Conservation (phyloP, 2,888 invertebrate genomes). For the Schizotus pectinicornis region DNA sequence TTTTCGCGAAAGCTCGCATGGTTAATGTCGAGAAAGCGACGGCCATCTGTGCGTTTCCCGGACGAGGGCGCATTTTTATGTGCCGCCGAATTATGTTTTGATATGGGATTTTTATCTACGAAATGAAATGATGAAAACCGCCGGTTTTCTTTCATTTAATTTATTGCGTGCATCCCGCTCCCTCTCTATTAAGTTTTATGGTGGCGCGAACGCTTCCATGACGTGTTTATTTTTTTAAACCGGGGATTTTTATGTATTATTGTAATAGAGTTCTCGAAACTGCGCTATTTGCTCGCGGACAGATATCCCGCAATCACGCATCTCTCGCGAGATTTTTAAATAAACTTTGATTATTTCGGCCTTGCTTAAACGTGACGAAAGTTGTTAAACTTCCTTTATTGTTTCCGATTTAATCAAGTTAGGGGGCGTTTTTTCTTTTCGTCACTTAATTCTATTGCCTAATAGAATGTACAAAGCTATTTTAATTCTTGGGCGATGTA, state of each 20-base stretch:
- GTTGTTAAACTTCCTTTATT: conserved; percentile 47
- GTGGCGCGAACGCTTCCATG: conserved; percentile 4
- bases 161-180: conserved; percentile 14
- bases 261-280: conserved; percentile 43
- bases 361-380: conserved; percentile 43
- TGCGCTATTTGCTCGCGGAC: conserved; percentile 33
- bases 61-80: conserved; percentile 33
- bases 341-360: conserved; percentile 37
- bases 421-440: conserved; percentile 37
- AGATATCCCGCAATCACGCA: conserved; percentile 44
- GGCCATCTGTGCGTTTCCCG: conserved; percentile 1
- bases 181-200: conserved; percentile 1
- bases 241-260: conserved; percentile 21
- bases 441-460: conserved; percentile 43
- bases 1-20: background rate
- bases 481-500: conserved; percentile 30
- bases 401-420: conserved; percentile 52
- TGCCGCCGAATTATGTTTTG: conserved; percentile 37
- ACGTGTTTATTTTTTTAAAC: conserved; percentile 1
- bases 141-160: conserved; percentile 20
- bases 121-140: conserved; percentile 35
- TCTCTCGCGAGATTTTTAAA: conserved; percentile 28
- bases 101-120: conserved; percentile 41
- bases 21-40: conserved; percentile 7
- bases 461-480: conserved; percentile 38